Percentiles rank a stretch among this genome's conserved stretches.
These are phyloP conservation scores for Scarus forsteni DNA, from an alignment of 2,797 vertebrate species.

Conservation along the genomic window DNA sequence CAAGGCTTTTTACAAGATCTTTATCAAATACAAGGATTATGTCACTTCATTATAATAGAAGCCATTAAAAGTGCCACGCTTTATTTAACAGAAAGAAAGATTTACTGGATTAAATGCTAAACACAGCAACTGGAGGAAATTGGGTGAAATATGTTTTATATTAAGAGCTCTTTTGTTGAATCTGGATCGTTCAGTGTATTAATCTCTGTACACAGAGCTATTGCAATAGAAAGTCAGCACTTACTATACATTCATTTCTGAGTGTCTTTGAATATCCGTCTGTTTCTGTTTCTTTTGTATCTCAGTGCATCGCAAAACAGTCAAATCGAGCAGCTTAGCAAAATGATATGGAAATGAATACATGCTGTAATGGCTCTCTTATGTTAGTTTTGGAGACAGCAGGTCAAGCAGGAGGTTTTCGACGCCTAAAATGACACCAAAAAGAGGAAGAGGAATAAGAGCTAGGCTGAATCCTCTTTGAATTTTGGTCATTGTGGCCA, in stretches of 20 bases:
- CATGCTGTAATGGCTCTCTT: no score
- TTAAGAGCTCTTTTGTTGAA: not conserved
- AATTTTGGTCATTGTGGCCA: no score
- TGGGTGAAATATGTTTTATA: conserved; percentile 57
- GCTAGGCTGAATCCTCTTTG: no score
- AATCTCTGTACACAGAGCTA: conserved; percentile 15
- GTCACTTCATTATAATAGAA: conserved; percentile 75
- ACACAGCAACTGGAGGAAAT: conserved; percentile 58
- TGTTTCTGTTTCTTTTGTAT: not conserved
- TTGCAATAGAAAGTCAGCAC: not conserved
- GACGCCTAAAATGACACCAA: no score
- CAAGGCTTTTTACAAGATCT: conserved; percentile 72
- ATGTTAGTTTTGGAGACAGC: no score
- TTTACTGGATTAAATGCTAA: conserved; percentile 69
- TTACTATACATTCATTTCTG: no score
- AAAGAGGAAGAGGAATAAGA: no score
- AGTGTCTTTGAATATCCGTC: not conserved
- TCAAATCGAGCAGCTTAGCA: no score
- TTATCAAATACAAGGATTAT: conserved; percentile 79
- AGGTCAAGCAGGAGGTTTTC: no score
- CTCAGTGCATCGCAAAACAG: no score
- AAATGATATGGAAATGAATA: no score
- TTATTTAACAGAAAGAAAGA: conserved; percentile 73
- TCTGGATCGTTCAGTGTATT: no score
- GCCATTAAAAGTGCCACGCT: conserved; percentile 70